Evolutionary conservation across 2,888 invertebrate genomes (phyloP), one percentile per base, ranked within the genome.

Genomic region (Nebria brevicollis): DNA sequence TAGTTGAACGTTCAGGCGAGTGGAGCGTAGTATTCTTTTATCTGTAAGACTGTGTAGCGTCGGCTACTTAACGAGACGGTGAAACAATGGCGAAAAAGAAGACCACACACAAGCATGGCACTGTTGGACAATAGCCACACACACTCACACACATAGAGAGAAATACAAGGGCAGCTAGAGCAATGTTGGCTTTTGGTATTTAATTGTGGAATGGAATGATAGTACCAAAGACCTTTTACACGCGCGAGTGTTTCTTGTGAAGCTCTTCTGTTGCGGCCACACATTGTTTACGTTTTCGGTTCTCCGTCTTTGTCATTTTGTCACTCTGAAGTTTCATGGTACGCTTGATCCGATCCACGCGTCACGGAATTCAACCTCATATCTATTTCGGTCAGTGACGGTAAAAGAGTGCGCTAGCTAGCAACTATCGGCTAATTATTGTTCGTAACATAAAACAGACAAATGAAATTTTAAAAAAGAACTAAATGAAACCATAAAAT

Each of bases 51-150:
- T 54, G 54, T 54, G 26, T 70, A 25, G 70, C 25, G 25, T 70
- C 10, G 54, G 70, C 70, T 70, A 70, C 70, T 70, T 70, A 70
- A 70, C 70, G 34, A 70, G 70, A 70, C 70, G 26, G 70, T 70
- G 70, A 70, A 70, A 70, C 70, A 70, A 70, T 70, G 70, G 70
- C 34, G 70, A 26, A 70, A 70, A 34, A 26, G 13, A 70, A 70
- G 11, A 3, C 26, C 26, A 20, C 70, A 4, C 26, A 25, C 70
- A 8, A 1, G 25, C 25, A 70, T 8, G 43, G 10, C 43, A 43
- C 6, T 43, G 43, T 43, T 43, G 10, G 43, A 43, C 43, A 43
- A 43, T 43, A 68, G 25, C 1, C 70, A 26, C 20, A 70, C 70
- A 70, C 20, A 70, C 20, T 13, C 66, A 66, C 66, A 13, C 66